Evolutionary conservation across 2,797 vertebrate species (phyloP), one percentile per base, ranked within the genome.

Genomic region (Echiichthys vipera): DNA sequence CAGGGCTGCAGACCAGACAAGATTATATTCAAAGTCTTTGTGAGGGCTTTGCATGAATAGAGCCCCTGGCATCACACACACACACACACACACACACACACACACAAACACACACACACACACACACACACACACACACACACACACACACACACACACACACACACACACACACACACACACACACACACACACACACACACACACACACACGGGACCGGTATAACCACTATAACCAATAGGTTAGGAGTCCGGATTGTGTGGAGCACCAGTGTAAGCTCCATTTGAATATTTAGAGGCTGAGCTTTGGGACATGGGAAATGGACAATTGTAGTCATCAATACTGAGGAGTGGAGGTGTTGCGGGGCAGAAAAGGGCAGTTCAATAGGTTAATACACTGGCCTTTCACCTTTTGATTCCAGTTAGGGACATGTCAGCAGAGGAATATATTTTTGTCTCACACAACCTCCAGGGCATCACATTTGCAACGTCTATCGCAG

Each of bases 351-450:
- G 77, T 83, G 80, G 77, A 79, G 80, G 83, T 78, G 88, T 71
- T 77, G 80, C 15, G 15, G 89, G 92, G 88, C 88, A 89, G 73
- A 86, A 77, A 85, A 70, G 92, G 88, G 84, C 92, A 89, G 89
- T 91, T 95, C 94, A 91, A 95, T 95, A 95, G 94, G 94, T 94
- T 95, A 95, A 95, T 94, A 92, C 93, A 91, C 89, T 94, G 94
- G 91, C 94, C 94, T 95, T 95, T 95, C 92, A 92, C 94, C 94
- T 90, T 94, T 94, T 94, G 92, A 95, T 94, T 95, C 87, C 88
- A 77, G 92, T 94, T 92, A 89, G 89, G 89, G 78, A 91, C 88
- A 88, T 93, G 94, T 94, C 94, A 95, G 93, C 93, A 94, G 62
- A 92, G 78, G 92, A 92, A 94, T 93, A 90, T 88, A 94, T 91